Conservation (phyloP, 2,797 vertebrate species). For the Anolis apletophallus region DNA sequence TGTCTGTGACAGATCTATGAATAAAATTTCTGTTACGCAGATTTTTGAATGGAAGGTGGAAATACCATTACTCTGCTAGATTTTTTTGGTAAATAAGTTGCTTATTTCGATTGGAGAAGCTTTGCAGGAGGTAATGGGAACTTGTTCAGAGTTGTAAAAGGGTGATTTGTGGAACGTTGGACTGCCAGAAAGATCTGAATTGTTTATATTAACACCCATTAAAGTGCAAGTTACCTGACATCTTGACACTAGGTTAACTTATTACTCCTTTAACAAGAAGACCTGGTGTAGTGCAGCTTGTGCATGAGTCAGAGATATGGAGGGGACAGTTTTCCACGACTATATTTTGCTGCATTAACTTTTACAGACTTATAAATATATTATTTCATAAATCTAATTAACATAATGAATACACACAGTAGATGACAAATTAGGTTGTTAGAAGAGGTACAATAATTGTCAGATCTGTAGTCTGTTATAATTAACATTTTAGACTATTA, state of each 20-base stretch:
- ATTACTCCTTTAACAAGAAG: background rate
- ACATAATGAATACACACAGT: background rate
- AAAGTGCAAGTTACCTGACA: background rate
- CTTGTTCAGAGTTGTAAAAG: background rate
- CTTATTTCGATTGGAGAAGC: background rate
- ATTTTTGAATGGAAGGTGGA: background rate
- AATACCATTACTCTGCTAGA: background rate
- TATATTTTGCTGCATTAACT: background rate
- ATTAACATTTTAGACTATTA: background rate
- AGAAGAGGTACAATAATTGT: background rate
- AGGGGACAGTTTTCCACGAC: background rate
- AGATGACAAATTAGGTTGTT: background rate
- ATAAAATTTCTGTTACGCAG: background rate
- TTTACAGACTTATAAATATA: background rate
- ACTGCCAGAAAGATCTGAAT: background rate
- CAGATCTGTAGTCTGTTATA: background rate
- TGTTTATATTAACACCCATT: background rate
- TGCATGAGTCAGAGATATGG: background rate
- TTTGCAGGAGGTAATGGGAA: too few relatives aligned
- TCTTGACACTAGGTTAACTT: background rate
- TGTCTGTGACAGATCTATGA: background rate
- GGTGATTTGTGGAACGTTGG: background rate
- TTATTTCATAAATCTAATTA: background rate
- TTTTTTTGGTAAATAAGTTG: background rate
- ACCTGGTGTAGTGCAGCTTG: background rate